Conservation (phyloP, 2,797 vertebrate genomes). For the Labroides dimidiatus region DNA sequence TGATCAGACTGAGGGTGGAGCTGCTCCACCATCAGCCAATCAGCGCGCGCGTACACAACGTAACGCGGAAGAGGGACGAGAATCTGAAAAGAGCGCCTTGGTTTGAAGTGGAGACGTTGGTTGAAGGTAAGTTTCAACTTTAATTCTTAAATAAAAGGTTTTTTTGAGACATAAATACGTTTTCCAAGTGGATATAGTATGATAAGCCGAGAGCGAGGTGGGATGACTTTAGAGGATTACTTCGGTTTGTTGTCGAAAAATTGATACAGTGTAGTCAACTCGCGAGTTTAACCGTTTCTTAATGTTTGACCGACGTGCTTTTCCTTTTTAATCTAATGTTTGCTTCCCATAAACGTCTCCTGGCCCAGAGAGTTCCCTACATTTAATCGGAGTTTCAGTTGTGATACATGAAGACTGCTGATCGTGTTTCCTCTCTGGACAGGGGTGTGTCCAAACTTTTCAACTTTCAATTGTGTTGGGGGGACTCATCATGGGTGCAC, state of each 20-base stretch:
- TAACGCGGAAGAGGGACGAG: slow-evolving; percentile 69
- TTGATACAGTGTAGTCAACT: not conserved
- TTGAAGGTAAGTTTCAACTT: slow-evolving; percentile 49
- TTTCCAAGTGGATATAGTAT: not conserved
- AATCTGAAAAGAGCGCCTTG: slow-evolving; percentile 76
- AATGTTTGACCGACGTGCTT: too few relatives aligned
- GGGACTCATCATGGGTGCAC: too few relatives aligned
- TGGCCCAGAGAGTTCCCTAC: too few relatives aligned
- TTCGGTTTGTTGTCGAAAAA: not conserved
- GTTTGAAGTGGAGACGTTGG: slow-evolving; percentile 55
- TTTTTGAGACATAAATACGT: not conserved
- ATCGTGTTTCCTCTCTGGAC: too few relatives aligned
- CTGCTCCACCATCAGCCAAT: slow-evolving; percentile 67
- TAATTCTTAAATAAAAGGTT: rapidly evolving
- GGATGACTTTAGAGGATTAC: not conserved
- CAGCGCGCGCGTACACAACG: slow-evolving; percentile 1
- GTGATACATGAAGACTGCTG: too few relatives aligned
- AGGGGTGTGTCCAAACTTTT: too few relatives aligned
- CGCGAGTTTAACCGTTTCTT: too few relatives aligned
- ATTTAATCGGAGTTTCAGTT: too few relatives aligned
- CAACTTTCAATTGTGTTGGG: too few relatives aligned
- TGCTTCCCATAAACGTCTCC: too few relatives aligned
- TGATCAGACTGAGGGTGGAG: not conserved
- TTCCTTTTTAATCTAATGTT: too few relatives aligned
- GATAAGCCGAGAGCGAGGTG: not conserved